Evolutionary conservation across 2,113 vertebrate species (phyloP).

Genomic region (Sceloporus tristichus): DNA sequence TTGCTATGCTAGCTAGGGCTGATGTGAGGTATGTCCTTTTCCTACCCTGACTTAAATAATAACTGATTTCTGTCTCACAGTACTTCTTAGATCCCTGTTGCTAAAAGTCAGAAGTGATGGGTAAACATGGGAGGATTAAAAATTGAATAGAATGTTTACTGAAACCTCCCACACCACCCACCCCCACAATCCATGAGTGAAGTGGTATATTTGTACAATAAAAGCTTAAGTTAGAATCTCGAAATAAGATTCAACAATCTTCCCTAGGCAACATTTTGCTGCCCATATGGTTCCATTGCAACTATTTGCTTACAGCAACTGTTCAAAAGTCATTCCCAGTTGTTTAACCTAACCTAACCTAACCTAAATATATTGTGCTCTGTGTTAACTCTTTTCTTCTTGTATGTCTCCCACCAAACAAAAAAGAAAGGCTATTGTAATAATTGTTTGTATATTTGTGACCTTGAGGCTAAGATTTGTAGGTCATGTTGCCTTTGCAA

Average conservation of each 20-base stretch:
- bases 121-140: not conserved
- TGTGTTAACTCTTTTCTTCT: not conserved
- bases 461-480: not conserved
- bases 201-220: not conserved
- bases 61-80: not conserved
- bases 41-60: not conserved
- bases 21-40: not conserved
- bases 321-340: not conserved
- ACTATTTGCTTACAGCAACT: not conserved
- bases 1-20: too few species aligned
- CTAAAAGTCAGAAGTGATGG: not conserved
- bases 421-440: not conserved
- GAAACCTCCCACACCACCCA: not conserved
- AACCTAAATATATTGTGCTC: not conserved
- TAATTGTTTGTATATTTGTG: not conserved
- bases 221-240: not conserved
- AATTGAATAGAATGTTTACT: too few species aligned
- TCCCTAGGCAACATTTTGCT: not conserved
- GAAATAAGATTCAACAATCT: not conserved
- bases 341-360: not conserved
- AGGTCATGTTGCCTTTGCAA: conserved; percentile 12
- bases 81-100: not conserved
- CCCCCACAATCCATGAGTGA: not conserved
- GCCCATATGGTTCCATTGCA: not conserved
- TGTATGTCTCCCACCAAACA: too few species aligned